phyloP scores from a whole-genome alignment of 2,888 invertebrate species.

The Petrophora chlorosata region DNA sequence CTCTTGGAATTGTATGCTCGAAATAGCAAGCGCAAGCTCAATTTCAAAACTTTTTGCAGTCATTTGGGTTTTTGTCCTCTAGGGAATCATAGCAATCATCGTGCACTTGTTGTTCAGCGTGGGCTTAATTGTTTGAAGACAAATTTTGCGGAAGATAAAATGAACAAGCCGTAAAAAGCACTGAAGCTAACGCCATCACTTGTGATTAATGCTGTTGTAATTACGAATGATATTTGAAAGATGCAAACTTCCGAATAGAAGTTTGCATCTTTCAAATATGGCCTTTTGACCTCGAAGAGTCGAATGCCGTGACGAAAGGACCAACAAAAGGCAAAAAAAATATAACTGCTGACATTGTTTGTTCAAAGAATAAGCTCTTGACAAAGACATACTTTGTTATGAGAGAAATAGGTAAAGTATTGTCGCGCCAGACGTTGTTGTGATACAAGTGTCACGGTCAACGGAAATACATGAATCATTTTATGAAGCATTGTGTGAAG shows the following conservation, averaged over 20 bases:
- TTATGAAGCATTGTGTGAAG: slow-evolving; percentile 16
- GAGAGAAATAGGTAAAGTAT: slow-evolving; percentile 45
- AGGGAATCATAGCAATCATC: slow-evolving; percentile 48
- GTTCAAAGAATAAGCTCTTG: slow-evolving; percentile 44
- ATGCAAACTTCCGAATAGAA: slow-evolving; percentile 44
- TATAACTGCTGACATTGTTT: slow-evolving; percentile 43
- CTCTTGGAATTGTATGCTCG: slow-evolving; percentile 60
- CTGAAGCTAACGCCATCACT: slow-evolving; percentile 30
- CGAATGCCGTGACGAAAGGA: slow-evolving; percentile 60
- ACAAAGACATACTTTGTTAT: slow-evolving; percentile 41
- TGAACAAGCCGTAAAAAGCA: slow-evolving; percentile 19
- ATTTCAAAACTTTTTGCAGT: slow-evolving; percentile 54
- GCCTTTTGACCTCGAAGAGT: slow-evolving; percentile 60
- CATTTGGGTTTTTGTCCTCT: slow-evolving; percentile 44
- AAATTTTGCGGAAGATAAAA: slow-evolving; percentile 44
- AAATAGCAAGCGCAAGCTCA: slow-evolving; percentile 56
- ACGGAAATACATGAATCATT: slow-evolving; percentile 37
- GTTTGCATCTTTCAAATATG: no score
- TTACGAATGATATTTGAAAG: slow-evolving; percentile 39
- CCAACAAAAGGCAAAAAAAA: slow-evolving; percentile 52
- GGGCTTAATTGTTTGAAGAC: slow-evolving; percentile 34
- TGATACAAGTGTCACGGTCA: slow-evolving; percentile 47
- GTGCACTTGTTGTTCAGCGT: slow-evolving; percentile 45
- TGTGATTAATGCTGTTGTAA: slow-evolving; percentile 35
- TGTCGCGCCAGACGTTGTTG: slow-evolving; percentile 39